Conservation (phyloP, 2,888 invertebrate genomes). For the Phalera bucephala region DNA sequence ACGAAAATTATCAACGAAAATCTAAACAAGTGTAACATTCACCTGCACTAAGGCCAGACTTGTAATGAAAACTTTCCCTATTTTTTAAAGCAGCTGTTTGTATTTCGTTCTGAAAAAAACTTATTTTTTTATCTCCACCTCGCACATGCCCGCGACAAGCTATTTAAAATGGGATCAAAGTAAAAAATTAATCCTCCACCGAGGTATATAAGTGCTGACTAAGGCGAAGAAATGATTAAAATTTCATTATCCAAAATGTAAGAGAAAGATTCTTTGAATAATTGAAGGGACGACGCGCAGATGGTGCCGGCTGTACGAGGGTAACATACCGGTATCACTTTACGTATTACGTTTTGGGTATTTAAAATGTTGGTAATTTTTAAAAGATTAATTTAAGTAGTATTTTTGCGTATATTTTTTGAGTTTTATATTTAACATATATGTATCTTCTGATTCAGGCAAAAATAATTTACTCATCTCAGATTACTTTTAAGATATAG, state of each 20-base stretch:
- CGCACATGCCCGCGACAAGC: slow-evolving; percentile 1
- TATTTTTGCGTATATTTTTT: no score
- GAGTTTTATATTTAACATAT: no score
- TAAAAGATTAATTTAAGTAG: no score
- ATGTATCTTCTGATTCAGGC: no score
- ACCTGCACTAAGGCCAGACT: no score
- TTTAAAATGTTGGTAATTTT: slow-evolving; percentile 5
- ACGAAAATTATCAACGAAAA: no score
- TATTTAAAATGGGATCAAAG: slow-evolving; percentile 4
- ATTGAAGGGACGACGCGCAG: slow-evolving; percentile 53
- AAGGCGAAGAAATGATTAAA: slow-evolving; percentile 59
- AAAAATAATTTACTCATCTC: no score
- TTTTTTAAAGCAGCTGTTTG: no score
- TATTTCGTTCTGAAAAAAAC: neutral
- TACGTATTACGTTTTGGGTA: slow-evolving; percentile 19
- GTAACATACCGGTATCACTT: slow-evolving; percentile 31
- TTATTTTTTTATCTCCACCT: neutral
- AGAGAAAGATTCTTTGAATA: slow-evolving; percentile 68
- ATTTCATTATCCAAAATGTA: slow-evolving; percentile 70
- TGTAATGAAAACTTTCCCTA: no score
- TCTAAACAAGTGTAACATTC: no score
- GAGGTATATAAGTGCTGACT: slow-evolving; percentile 47
- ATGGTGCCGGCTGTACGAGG: slow-evolving; percentile 28
- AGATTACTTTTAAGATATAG: no score
- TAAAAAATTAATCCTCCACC: slow-evolving; percentile 40